Percentiles rank a stretch among this genome's conserved stretches.
These are phyloP conservation scores for Sialia sialis DNA, from an alignment of 2,113 vertebrate genomes.

Conservation along the genomic window DNA sequence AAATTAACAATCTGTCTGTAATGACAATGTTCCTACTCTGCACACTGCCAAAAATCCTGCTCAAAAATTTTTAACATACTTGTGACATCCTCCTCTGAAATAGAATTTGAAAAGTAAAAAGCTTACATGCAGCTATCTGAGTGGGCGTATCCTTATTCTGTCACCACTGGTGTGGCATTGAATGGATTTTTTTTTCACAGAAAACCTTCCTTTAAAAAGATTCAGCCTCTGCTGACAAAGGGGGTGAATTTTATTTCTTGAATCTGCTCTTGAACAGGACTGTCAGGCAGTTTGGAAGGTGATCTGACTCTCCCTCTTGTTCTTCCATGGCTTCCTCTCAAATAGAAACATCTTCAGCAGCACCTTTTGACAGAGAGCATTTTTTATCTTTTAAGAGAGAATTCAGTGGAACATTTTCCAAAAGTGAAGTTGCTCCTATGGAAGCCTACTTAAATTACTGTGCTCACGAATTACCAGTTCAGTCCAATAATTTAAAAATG, in stretches of 20 bases:
- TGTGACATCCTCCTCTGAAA: not conserved
- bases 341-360: not conserved
- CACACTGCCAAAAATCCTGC: not conserved
- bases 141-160: not conserved
- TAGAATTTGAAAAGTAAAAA: not conserved
- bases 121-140: not conserved
- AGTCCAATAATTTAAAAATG: not conserved
- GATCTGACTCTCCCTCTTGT: not conserved
- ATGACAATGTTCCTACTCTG: not conserved
- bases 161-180: not conserved
- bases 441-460: not conserved
- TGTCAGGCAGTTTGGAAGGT: not conserved
- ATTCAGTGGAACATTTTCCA: not conserved
- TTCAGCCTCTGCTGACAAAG: not conserved
- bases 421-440: not conserved
- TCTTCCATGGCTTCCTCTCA: not conserved
- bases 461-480: accelerated
- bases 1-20: not conserved
- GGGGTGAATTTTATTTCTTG: not conserved
- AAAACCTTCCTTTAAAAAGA: not conserved
- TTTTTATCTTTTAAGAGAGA: too few species aligned
- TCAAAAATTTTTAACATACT: not conserved
- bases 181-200: not conserved
- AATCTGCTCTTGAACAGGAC: not conserved
- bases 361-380: not conserved